Percentiles rank a stretch among this genome's conserved stretches.
These are phyloP conservation scores for Temnothorax rugatulus DNA, from an alignment of 2,888 invertebrate species.

Conservation along the genomic window DNA sequence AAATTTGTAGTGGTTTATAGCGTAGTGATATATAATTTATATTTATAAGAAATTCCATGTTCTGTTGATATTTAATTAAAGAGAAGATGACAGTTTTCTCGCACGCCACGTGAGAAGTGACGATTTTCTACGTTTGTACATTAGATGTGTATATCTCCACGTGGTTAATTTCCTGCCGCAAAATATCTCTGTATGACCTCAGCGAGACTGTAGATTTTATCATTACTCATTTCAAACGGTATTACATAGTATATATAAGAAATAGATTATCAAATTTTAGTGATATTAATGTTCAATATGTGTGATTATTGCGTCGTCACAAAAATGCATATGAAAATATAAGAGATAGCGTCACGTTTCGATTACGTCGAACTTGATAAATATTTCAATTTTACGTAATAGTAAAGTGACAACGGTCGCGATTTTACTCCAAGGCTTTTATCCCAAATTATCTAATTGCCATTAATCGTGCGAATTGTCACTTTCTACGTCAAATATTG, in stretches of 20 bases:
- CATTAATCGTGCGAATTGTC: neutral
- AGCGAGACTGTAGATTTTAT: neutral
- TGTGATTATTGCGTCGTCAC: neutral
- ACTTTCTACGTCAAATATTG: neutral
- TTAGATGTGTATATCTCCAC: neutral
- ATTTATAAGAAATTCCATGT: too few species aligned
- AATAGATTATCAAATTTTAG: neutral
- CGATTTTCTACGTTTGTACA: neutral
- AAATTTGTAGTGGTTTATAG: too few species aligned
- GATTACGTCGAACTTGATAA: neutral
- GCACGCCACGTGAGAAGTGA: neutral
- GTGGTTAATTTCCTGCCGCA: neutral
- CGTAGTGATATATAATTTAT: too few species aligned
- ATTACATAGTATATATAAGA: neutral
- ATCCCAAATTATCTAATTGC: neutral
- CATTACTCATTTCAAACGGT: neutral
- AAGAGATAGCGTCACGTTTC: neutral
- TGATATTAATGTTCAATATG: neutral
- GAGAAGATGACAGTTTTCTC: neutral
- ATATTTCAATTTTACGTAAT: constrained; percentile 6
- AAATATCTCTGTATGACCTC: neutral
- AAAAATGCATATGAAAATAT: neutral
- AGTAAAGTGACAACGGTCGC: neutral
- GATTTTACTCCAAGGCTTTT: neutral
- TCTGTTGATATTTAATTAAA: neutral